A percentile compares a stretch with the other conserved stretches of the same genome.
Evolutionary conservation across 2,113 vertebrate genomes (phyloP).

Genomic region (Muntiacus muntjak): DNA sequence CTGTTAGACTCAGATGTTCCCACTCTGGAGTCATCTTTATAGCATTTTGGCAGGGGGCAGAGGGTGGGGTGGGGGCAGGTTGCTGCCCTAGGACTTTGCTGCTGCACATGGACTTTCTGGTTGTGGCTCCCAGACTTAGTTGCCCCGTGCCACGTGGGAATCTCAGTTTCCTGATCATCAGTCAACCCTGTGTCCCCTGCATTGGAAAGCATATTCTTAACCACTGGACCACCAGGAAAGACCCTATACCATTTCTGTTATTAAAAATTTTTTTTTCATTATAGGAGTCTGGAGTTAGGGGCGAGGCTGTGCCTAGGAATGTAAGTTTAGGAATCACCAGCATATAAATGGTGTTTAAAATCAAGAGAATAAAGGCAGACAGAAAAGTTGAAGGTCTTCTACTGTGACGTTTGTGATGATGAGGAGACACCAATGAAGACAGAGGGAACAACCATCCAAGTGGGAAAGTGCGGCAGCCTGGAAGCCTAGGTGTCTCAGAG

Average conservation of each 20-base stretch:
- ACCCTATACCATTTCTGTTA: background rate
- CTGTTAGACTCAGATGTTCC: background rate
- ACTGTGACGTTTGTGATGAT: background rate
- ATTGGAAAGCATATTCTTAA: background rate
- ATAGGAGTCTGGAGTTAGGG: background rate
- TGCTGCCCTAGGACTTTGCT: background rate
- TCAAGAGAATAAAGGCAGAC: background rate
- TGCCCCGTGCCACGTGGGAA: background rate
- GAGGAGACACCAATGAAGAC: background rate
- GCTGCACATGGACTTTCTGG: background rate
- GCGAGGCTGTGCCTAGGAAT: background rate
- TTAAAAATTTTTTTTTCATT: background rate
- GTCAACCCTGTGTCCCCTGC: background rate
- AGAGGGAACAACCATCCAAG: background rate
- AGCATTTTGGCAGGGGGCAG: background rate
- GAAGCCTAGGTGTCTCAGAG: background rate
- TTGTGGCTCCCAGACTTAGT: background rate
- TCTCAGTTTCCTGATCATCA: background rate
- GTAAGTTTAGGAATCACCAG: background rate
- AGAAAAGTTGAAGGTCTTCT: background rate
- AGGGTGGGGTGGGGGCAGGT: rapidly evolving
- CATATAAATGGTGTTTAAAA: background rate
- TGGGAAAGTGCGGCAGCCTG: background rate
- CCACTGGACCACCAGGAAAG: background rate
- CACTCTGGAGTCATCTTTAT: background rate